Evolutionary conservation across 2,888 invertebrate genomes (phyloP).

Genomic region (Chrysolina americana): DNA sequence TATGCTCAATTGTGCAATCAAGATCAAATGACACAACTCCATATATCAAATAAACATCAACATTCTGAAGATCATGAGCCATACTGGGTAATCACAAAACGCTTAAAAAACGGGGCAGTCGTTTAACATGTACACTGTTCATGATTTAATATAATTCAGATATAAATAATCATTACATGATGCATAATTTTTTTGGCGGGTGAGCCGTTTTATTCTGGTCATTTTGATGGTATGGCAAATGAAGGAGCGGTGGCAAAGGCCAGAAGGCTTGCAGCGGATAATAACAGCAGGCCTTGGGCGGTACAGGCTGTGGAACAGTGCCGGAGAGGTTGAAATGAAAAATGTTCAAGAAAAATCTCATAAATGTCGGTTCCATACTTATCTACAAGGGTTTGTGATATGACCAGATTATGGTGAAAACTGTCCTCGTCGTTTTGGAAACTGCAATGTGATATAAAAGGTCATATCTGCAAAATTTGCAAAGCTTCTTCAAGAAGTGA

Average conservation of each 20-base stretch:
- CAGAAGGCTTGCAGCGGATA: slow-evolving; percentile 45
- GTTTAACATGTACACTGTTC: slow-evolving; percentile 27
- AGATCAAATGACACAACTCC: too few species aligned
- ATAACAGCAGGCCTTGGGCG: slow-evolving; percentile 42
- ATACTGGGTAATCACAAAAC: not conserved
- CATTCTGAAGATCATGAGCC: too few species aligned
- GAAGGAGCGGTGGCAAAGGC: slow-evolving; percentile 49
- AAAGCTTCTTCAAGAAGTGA: too few species aligned
- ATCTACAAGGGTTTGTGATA: too few species aligned
- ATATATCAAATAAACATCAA: too few species aligned
- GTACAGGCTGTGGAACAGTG: slow-evolving; percentile 29
- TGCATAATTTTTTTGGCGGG: slow-evolving; percentile 40
- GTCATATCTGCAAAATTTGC: too few species aligned
- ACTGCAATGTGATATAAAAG: too few species aligned
- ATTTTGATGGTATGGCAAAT: slow-evolving; percentile 49
- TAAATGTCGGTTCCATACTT: not conserved
- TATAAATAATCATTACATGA: slow-evolving; percentile 43
- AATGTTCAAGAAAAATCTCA: not conserved
- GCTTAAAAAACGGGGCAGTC: not conserved
- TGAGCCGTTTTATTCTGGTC: slow-evolving; percentile 43
- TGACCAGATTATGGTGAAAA: too few species aligned
- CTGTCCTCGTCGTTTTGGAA: too few species aligned
- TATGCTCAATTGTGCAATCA: too few species aligned
- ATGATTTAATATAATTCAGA: slow-evolving; percentile 34
- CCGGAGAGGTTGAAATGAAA: slow-evolving; percentile 5